Conservation (phyloP, 1,140 invertebrate species). For the Leptopilina clavipes region DNA sequence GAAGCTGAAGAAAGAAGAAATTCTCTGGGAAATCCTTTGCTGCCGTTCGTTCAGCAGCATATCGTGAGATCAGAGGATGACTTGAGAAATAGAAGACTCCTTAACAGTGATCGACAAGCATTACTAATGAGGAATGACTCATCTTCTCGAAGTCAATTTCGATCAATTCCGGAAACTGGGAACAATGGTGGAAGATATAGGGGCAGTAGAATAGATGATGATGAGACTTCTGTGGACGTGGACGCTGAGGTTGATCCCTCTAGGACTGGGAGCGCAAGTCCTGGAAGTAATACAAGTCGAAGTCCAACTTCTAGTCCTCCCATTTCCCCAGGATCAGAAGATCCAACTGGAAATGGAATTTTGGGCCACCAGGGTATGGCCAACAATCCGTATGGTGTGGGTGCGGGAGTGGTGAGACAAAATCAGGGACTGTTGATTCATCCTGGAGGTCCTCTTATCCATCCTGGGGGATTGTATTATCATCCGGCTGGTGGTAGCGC, state of each 20-base stretch:
- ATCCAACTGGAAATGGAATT: conserved; percentile 55
- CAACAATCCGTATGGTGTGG: conserved; percentile 55
- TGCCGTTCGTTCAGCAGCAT: conserved; percentile 50
- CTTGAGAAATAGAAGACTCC: not conserved
- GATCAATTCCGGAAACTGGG: not conserved
- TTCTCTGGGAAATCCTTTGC: conserved; percentile 46
- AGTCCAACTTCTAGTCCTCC: conserved; percentile 69
- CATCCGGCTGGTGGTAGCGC: conserved; percentile 69
- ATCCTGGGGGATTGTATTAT: conserved; percentile 69
- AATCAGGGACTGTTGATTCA: conserved; percentile 67
- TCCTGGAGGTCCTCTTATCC: conserved; percentile 65
- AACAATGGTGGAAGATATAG: not conserved
- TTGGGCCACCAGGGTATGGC: conserved; percentile 47
- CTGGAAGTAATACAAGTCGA: conserved; percentile 67
- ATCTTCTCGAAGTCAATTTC: conserved; percentile 6
- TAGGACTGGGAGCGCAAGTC: conserved; percentile 66
- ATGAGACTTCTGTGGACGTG: conserved; percentile 42
- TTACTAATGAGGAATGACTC: not conserved
- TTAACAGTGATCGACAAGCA: not conserved
- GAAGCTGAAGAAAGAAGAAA: conserved; percentile 40
- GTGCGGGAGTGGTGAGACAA: conserved; percentile 61
- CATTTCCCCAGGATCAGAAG: conserved; percentile 71
- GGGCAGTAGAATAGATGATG: not conserved
- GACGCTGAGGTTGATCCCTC: conserved; percentile 59
- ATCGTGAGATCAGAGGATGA: conserved; percentile 10